These are phyloP conservation scores for Laspeyria flexula DNA, from an alignment of 2,888 invertebrate species.

Conservation along the genomic window DNA sequence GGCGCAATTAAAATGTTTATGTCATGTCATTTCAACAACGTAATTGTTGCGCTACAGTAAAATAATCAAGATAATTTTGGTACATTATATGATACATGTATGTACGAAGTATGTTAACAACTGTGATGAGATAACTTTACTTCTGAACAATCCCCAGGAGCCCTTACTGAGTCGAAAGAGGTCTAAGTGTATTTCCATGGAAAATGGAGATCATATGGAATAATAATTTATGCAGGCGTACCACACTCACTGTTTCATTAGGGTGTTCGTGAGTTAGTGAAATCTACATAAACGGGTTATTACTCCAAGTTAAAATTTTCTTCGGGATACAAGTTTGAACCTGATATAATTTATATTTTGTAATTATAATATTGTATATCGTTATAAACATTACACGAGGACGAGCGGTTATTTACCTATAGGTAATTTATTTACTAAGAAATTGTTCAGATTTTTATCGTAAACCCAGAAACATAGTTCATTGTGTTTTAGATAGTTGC, in stretches of 20 bases:
- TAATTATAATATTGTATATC: too few relatives aligned
- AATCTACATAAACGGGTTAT: slow-evolving; percentile 76
- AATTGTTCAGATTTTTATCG: too few relatives aligned
- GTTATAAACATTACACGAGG: too few relatives aligned
- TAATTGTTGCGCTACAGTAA: neutral
- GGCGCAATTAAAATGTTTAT: neutral
- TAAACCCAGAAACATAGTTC: too few relatives aligned
- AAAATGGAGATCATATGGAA: slow-evolving; percentile 59
- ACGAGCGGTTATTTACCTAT: too few relatives aligned
- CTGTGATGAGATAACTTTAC: slow-evolving; percentile 57
- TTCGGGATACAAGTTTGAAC: slow-evolving; percentile 36
- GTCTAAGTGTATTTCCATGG: slow-evolving; percentile 48
- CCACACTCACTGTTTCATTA: slow-evolving; percentile 73
- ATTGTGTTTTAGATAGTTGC: too few relatives aligned
- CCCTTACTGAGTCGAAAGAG: slow-evolving; percentile 50
- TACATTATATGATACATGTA: slow-evolving; percentile 14
- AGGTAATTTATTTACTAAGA: too few relatives aligned
- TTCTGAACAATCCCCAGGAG: slow-evolving; percentile 54
- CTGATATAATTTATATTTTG: slow-evolving; percentile 25
- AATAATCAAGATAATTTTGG: slow-evolving; percentile 23
- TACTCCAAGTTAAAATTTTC: slow-evolving; percentile 61
- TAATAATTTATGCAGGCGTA: slow-evolving; percentile 69
- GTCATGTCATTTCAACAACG: neutral
- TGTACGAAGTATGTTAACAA: slow-evolving; percentile 49
- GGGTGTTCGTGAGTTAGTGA: slow-evolving; percentile 67